Conservation (phyloP, 1,140 invertebrate species). For the Orius insidiosus region DNA sequence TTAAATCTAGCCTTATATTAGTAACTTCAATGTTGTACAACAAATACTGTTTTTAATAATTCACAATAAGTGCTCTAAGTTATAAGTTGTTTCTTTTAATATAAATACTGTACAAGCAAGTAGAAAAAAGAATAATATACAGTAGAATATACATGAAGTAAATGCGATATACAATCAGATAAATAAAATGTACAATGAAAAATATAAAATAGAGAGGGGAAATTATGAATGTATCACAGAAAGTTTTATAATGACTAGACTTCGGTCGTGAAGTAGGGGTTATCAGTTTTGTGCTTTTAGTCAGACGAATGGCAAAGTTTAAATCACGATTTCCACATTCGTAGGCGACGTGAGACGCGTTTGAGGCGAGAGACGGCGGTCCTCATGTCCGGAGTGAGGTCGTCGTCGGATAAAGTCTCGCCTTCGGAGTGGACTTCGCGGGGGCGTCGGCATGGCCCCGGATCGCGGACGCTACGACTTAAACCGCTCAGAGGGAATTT, state of each 20-base stretch:
- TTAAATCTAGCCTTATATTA: conserved; percentile 14
- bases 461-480: conserved; percentile 20
- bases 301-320: conserved; percentile 13
- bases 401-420: conserved; percentile 40
- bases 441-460: conserved; percentile 17
- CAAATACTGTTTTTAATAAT: conserved; percentile 11
- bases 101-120: conserved; percentile 11
- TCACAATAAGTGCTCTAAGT: conserved; percentile 12
- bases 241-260: conserved; percentile 21
- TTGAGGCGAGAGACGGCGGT: conserved; percentile 42
- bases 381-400: conserved; percentile 30
- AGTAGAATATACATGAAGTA: conserved; percentile 4
- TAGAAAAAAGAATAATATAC: conserved; percentile 10
- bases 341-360: conserved; percentile 43
- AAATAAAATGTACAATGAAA: too few relatives aligned
- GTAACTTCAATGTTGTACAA: conserved; percentile 15
- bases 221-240: conserved; percentile 18
- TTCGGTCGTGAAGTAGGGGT: conserved; percentile 14
- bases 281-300: conserved; percentile 4
- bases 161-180: too few relatives aligned
- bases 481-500: conserved; percentile 22
- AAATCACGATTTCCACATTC: conserved; percentile 47
- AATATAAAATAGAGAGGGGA: conserved; percentile 6
- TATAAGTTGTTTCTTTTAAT: neutral
- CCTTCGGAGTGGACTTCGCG: conserved; percentile 60